Evolutionary conservation across 2,113 vertebrate genomes (phyloP).

Genomic region (Urocitellus parryii): DNA sequence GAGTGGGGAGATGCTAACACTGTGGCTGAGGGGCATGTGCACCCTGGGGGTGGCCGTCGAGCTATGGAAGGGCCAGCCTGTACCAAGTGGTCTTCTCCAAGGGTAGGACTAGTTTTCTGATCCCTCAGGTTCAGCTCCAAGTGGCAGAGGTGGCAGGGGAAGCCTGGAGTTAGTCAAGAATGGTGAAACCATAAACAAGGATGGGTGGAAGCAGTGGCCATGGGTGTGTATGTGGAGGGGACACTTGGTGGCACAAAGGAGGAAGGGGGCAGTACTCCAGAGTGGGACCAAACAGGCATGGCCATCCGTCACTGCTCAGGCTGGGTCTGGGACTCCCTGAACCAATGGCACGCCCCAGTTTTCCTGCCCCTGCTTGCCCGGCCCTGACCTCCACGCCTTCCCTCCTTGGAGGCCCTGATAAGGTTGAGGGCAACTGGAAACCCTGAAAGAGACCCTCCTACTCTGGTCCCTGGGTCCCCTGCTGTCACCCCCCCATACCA

Average conservation of each 20-base stretch:
- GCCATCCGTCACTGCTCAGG: not conserved
- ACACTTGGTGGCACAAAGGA: not conserved
- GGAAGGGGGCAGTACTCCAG: not conserved
- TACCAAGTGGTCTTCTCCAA: not conserved
- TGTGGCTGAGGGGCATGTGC: fast-evolving
- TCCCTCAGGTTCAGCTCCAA: not conserved
- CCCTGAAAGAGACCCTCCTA: not conserved
- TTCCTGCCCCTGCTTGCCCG: not conserved
- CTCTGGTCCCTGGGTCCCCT: not conserved
- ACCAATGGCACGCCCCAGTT: not conserved
- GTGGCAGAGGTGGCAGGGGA: not conserved
- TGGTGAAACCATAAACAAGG: not conserved
- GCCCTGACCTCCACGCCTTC: not conserved
- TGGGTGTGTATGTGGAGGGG: not conserved
- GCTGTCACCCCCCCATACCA: not conserved
- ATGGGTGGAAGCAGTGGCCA: not conserved
- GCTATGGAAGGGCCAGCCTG: not conserved
- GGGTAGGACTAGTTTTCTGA: not conserved
- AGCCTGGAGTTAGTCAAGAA: not conserved
- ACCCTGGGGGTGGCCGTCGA: fast-evolving
- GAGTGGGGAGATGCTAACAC: not conserved
- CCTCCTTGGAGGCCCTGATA: not conserved
- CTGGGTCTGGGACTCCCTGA: not conserved
- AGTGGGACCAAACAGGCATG: not conserved
- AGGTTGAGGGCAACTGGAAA: not conserved